Evolutionary conservation across 2,797 vertebrate genomes (phyloP).

Genomic region (Sylvia borin): DNA sequence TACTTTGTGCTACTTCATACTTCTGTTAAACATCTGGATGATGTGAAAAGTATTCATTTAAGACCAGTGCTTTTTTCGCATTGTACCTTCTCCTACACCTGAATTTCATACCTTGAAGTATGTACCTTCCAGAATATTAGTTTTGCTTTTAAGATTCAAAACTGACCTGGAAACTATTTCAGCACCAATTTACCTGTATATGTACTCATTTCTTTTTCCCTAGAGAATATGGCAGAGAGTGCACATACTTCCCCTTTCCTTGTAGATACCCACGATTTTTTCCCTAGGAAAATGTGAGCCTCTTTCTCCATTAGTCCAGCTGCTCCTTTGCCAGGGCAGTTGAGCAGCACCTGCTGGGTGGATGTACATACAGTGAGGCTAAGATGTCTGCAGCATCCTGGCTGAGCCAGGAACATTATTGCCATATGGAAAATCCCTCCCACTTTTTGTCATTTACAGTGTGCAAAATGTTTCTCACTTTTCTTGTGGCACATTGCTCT

Average conservation of each 20-base stretch:
- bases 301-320: neutral
- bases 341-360: neutral
- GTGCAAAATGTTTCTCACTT: neutral
- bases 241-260: neutral
- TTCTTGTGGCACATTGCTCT: accelerated
- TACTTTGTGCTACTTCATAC: neutral
- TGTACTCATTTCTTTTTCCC: neutral
- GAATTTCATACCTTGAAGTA: neutral
- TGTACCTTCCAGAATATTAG: neutral
- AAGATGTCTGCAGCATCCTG: neutral
- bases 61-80: neutral
- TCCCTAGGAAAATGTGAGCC: neutral
- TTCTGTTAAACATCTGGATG: neutral
- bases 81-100: neutral
- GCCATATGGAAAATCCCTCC: neutral
- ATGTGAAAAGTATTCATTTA: neutral
- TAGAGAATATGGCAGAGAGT: neutral
- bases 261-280: neutral
- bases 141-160: neutral
- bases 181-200: neutral
- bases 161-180: neutral
- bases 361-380: neutral
- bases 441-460: neutral
- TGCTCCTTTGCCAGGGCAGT: neutral
- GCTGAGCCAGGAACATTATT: neutral